These are phyloP conservation scores for Anas bahamensis DNA, from an alignment of 2,797 vertebrate species.

Conservation along the genomic window DNA sequence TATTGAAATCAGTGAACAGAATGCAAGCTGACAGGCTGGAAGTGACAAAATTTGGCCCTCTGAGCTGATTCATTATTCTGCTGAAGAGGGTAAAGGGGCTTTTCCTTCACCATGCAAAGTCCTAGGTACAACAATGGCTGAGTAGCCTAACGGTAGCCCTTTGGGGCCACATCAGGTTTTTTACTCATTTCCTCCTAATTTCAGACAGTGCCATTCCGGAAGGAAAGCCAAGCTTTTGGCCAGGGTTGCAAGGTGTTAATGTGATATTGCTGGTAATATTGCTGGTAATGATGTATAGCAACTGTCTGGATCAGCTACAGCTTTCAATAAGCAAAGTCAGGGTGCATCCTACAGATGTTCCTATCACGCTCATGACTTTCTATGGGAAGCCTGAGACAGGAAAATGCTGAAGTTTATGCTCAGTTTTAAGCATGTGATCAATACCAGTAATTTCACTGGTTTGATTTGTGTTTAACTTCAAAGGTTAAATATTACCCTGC, in stretches of 20 bases:
- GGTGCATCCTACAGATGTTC: background rate
- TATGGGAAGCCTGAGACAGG: background rate
- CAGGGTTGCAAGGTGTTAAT: background rate
- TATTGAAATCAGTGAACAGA: background rate
- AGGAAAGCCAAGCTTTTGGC: background rate
- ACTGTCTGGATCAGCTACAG: background rate
- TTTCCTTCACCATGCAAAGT: background rate
- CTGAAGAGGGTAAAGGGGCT: background rate
- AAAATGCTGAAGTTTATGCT: background rate
- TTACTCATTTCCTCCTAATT: background rate
- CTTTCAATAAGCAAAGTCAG: background rate
- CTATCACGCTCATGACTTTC: background rate
- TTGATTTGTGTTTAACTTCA: conserved; percentile 2
- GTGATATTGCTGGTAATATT: background rate
- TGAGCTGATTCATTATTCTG: background rate
- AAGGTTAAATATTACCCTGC: background rate
- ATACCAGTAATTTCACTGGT: background rate
- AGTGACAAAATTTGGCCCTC: background rate
- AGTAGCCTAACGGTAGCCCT: background rate
- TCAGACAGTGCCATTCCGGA: background rate
- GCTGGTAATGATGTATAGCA: background rate
- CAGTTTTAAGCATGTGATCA: conserved; percentile 6
- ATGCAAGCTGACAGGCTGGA: background rate
- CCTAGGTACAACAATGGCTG: background rate
- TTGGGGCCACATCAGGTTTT: background rate